phyloP scores from a whole-genome alignment of 2,888 invertebrate species.

The Leucoptera coffeella region DNA sequence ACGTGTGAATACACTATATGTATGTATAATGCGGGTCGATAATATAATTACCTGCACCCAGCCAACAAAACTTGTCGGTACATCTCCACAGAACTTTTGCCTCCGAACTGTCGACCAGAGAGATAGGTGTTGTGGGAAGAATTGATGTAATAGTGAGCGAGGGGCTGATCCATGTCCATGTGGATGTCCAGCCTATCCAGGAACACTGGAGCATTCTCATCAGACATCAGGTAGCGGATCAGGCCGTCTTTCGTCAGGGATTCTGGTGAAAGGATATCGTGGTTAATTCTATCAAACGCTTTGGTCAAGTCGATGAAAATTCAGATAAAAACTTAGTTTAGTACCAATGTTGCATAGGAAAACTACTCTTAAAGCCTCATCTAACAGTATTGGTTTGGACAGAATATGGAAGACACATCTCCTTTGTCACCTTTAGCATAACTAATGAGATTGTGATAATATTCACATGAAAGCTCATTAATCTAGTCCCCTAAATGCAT shows the following conservation, averaged over 20 bases:
- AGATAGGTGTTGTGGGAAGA: conserved; percentile 96
- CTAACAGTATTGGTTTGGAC: too few relatives aligned
- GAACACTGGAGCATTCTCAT: conserved; percentile 99
- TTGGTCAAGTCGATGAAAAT: too few relatives aligned
- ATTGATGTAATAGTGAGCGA: conserved; percentile 98
- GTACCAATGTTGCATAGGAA: too few relatives aligned
- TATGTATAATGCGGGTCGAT: not conserved
- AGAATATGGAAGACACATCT: too few relatives aligned
- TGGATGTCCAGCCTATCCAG: conserved; percentile 95
- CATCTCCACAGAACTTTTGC: conserved; percentile 98
- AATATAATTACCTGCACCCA: conserved; percentile 87
- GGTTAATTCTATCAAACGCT: too few relatives aligned
- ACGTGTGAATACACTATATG: too few relatives aligned
- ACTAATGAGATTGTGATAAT: too few relatives aligned
- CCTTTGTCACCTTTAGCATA: too few relatives aligned
- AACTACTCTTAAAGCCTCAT: too few relatives aligned
- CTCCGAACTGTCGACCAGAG: conserved; percentile 94
- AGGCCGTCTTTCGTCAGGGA: conserved; percentile 91
- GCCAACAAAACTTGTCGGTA: conserved; percentile 94
- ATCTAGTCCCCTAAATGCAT: too few relatives aligned
- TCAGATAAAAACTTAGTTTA: too few relatives aligned
- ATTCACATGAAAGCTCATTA: too few relatives aligned
- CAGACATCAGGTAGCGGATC: conserved; percentile 98
- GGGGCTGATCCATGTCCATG: conserved; percentile 98
- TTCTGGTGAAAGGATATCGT: conserved; percentile 35